Base-by-base conservation (phyloP, 2,797 vertebrate species). In the Hippoglossus hippoglossus region DNA sequence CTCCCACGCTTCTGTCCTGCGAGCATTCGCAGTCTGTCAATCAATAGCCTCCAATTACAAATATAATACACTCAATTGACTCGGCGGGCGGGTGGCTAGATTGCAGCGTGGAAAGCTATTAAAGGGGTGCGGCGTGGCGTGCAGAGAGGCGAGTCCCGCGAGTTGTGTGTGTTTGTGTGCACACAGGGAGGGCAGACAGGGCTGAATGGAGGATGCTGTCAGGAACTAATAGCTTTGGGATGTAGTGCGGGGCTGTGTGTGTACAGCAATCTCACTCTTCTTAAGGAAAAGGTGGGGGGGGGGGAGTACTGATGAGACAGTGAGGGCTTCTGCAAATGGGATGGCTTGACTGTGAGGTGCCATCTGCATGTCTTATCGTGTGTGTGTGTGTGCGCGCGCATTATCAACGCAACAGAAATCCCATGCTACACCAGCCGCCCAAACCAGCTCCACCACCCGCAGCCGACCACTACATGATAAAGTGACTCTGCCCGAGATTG, bases 41-140 rank as follows among this genome's bases (percentile, higher is more conserved):
- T 93, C 92, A 92, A 91, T 90, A 88, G 82, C 86, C 82, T 90
- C 83, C 92, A 92, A 92, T 93, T 93, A 93, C 90, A 52, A 87
- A 91, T 90, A 93, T 91, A 92, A 93, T 92, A 87, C 92, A 91
- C 84, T 86, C 90, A 89, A 91, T 88, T 92, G 91, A 90, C 91
- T 92, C 75, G 57, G 78, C 63, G 73, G 91, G 84, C 76, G 25
- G 77, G 75, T 61, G 39, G 83, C 75, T 84, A 88, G 89, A 92
- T 91, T 93, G 91, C 86, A 66, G 67, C 60, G 64, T 76, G 83
- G 83, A 90, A 93, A 93, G 91, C 92, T 91, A 93, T 93, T 93
- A 93, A 90, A 89, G 90, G 78, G 81, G 78, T 88, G 80, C 79
- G 64, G 67, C 13, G 71, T 55, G 77, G 86, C 75, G 73, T 80